A percentile compares a stretch with the other conserved stretches of the same genome.
Evolutionary conservation across 2,888 invertebrate species (phyloP).

Genomic region (Spodoptera picta): DNA sequence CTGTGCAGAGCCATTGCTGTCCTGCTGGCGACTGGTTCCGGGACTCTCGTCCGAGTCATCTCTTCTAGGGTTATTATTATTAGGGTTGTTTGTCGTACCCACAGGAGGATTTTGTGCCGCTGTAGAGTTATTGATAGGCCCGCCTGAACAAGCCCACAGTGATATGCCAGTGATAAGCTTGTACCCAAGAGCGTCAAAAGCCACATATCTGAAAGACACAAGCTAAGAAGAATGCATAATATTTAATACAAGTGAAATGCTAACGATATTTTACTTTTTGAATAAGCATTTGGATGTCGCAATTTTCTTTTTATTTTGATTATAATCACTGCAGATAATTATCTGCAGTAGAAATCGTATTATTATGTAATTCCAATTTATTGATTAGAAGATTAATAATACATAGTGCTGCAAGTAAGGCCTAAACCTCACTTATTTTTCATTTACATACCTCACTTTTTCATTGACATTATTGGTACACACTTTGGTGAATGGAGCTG

Average conservation of each 20-base stretch:
- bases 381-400: too few species aligned
- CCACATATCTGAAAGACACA: slow-evolving; percentile 91
- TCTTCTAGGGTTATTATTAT: slow-evolving; percentile 63
- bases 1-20: slow-evolving; percentile 71
- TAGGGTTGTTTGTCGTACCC: slow-evolving; percentile 65
- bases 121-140: slow-evolving; percentile 61
- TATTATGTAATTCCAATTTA: too few species aligned
- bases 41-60: slow-evolving; percentile 69
- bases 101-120: slow-evolving; percentile 67
- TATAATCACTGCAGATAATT: too few species aligned
- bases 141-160: slow-evolving; percentile 70
- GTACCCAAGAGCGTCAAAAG: slow-evolving; percentile 94
- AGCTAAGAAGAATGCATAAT: slow-evolving; percentile 48
- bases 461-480: slow-evolving; percentile 93
- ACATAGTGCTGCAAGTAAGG: too few species aligned
- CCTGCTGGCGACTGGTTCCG: slow-evolving; percentile 64
- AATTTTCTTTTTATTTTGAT: too few species aligned
- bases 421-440: neutral
- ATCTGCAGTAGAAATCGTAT: too few species aligned
- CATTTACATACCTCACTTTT: slow-evolving; percentile 91
- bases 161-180: slow-evolving; percentile 95
- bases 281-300: neutral
- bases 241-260: slow-evolving; percentile 29
- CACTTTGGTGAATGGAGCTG: slow-evolving; percentile 92
- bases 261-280: neutral